Evolutionary conservation across 2,113 vertebrate genomes (phyloP), one percentile per base, ranked within the genome.

Genomic region (Parus major): DNA sequence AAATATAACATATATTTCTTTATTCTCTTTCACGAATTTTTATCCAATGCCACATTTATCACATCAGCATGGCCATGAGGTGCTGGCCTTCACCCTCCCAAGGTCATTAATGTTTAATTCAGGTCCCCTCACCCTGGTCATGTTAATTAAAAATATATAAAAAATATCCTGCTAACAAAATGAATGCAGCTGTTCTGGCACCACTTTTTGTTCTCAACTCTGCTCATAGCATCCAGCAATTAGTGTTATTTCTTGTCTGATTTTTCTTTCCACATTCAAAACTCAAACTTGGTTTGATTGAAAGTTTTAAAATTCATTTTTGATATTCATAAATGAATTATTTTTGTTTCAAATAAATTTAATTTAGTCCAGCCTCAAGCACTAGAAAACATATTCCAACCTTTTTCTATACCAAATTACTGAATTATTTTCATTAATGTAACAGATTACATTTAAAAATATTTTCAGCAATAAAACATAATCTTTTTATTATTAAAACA

Each of bases 41-140:
- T n/a, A n/a, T n/a, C n/a, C n/a, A n/a, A n/a, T n/a, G n/a, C n/a
- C n/a, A n/a, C n/a, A n/a, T n/a, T n/a, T n/a, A n/a, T n/a, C n/a
- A n/a, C n/a, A n/a, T n/a, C n/a, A 83, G 41, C 36, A 4, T 1
- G 59, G 21, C 44, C 6, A 8, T 1, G 5, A 63, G 16, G 11
- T 2, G 2, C 15, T 35, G 17, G 21, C 9, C 22, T 8, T 78
- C 11, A 0, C 1, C 5, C 7, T 65, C 27, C 70, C 12, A 22
- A 60, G 20, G 17, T 21, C 20, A 56, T 25, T 65, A 31, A 46
- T 16, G 21, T 65, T 52, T 56, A 19, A 35, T 64, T 31, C 25
- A 77, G 5, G 23, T 35, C 4, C 28, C 16, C 41, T 46, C 5
- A 28, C 3, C 2, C 23, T 28, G 10, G 25, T 64, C 9, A 19